Evolutionary conservation across 2,797 vertebrate genomes (phyloP), one percentile per base, ranked within the genome.

Genomic region (Arrhamphus sclerolepis): DNA sequence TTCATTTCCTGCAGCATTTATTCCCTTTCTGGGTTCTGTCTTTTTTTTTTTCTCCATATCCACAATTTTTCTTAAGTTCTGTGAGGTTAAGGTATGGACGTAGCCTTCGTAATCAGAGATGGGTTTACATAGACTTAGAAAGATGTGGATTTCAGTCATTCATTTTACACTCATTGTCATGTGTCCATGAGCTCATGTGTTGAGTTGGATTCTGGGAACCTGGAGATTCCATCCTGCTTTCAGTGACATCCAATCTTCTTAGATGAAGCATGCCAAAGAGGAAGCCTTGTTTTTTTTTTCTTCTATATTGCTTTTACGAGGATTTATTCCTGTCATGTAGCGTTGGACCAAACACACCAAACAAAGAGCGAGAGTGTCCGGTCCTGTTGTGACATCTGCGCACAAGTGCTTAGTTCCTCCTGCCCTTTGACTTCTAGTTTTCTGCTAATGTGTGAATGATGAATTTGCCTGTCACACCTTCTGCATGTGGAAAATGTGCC

Each of bases 71-170:
- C 62, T 62, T 71, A 72, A 73, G 72, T 56, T 62, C 68, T 63
- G 56, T 67, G 64, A 79, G 62, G 71, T 77, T 84, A 63, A 84
- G 81, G 79, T 60, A 82, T 71, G 76, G 76, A 63, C 7, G 10
- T 78, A 81, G 72, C 55, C 70, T 69, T 75, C 46, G 13, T 63
- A 75, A 66, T 66, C 70, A 56, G 66, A 51, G 46, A 41, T 31
- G 70, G 75, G 60, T 74, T 78, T 66, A 61, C 52, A 56, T 47
- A 29, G 73, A 79, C 74, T 86, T 84, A 20, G 56, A 78, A 82
- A 85, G 90, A 93, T 93, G 93, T 95, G 95, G 94, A 94, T 96
- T 95, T 96, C 94, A 91, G 92, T 87, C 92, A 91, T 90, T 87
- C 90, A 87, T 87, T 79, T 70, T 79, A 74, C 83, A 83, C 74